A percentile compares a stretch with the other conserved stretches of the same genome.
Evolutionary conservation across 2,797 vertebrate species (phyloP).

Genomic region (Bucorvus abyssinicus): DNA sequence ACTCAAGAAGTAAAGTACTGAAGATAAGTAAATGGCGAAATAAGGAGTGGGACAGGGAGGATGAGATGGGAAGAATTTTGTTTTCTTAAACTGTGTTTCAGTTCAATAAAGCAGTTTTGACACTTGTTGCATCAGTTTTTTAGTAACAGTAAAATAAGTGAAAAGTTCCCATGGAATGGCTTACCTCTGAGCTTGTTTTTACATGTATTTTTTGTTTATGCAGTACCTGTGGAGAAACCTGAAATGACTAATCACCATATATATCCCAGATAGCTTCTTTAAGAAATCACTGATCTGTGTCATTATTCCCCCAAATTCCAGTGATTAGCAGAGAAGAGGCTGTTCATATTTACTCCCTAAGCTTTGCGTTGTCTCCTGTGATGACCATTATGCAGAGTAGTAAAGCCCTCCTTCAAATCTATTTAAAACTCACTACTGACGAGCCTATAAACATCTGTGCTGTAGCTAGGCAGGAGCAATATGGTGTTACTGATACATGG

Average conservation of each 20-base stretch:
- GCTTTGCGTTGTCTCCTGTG: neutral
- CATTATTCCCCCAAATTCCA: neutral
- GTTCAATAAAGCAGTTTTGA: neutral
- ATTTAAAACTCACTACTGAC: neutral
- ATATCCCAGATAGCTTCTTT: neutral
- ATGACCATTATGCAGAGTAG: neutral
- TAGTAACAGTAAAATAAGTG: neutral
- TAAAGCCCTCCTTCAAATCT: neutral
- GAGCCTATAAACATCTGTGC: neutral
- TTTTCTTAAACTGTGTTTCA: neutral
- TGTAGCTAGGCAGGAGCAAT: neutral
- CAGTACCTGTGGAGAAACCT: neutral
- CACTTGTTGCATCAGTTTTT: neutral
- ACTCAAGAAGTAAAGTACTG: neutral
- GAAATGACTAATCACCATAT: neutral
- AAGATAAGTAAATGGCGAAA: neutral
- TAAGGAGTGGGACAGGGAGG: neutral
- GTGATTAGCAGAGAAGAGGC: neutral
- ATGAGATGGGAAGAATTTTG: neutral
- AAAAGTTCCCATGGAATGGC: neutral
- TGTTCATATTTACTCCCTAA: neutral
- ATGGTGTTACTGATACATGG: neutral
- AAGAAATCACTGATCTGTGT: neutral
- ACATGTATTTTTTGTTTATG: neutral
- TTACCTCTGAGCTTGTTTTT: neutral